Percentiles rank a stretch among this genome's conserved stretches.
Evolutionary conservation across 2,888 invertebrate species (phyloP).

Genomic region (Fabriciana adippe): DNA sequence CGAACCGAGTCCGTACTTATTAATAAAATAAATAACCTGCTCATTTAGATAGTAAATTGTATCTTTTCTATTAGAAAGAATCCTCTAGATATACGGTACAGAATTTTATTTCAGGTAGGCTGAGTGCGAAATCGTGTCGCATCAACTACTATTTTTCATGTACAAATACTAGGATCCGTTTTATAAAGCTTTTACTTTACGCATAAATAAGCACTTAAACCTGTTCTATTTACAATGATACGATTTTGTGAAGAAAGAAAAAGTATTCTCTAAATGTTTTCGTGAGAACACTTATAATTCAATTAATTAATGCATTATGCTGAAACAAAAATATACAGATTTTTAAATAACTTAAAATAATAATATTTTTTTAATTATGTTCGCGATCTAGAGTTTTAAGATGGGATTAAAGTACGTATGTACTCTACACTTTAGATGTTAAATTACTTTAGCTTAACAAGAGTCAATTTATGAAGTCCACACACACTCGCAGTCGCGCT

Average conservation of each 20-base stretch:
- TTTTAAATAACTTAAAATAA: too few species aligned
- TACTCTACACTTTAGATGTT: too few species aligned
- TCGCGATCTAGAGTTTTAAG: too few species aligned
- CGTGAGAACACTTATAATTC: background rate
- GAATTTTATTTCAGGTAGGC: conserved; percentile 21
- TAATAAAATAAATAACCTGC: background rate
- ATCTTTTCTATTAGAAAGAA: conserved; percentile 1
- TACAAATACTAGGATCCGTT: conserved; percentile 19
- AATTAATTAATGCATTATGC: background rate
- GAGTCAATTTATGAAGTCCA: too few species aligned
- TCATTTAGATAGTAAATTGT: conserved; percentile 4
- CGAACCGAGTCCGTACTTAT: background rate
- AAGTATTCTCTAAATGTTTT: background rate
- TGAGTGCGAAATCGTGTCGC: conserved; percentile 29
- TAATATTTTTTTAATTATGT: too few species aligned
- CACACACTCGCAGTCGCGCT: too few species aligned
- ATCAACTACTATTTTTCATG: conserved; percentile 26
- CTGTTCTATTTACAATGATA: background rate
- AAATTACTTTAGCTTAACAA: too few species aligned
- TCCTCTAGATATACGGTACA: conserved; percentile 13
- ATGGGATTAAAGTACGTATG: too few species aligned
- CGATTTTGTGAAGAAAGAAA: background rate
- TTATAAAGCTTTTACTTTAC: conserved; percentile 23
- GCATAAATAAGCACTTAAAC: background rate
- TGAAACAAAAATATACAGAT: too few species aligned